Conservation (phyloP, 2,888 invertebrate genomes). For the Lamellibrachia columna region DNA sequence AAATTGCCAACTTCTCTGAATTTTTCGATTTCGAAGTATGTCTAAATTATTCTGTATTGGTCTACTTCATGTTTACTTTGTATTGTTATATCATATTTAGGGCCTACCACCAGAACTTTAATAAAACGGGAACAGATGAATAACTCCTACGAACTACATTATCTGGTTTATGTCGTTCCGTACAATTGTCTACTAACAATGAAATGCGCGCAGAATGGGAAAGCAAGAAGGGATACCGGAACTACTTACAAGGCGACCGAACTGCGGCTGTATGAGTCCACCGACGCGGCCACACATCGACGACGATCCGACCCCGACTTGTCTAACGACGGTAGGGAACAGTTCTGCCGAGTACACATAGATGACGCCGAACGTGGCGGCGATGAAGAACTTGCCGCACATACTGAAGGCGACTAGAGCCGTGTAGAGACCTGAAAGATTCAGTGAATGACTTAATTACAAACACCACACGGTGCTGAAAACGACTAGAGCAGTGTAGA, state of each 20-base stretch:
- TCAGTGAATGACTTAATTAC: background rate
- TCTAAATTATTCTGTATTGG: too few species aligned
- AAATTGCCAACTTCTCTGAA: too few species aligned
- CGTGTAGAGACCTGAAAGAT: conserved; percentile 25
- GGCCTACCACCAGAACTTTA: too few species aligned
- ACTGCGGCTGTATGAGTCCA: conserved; percentile 33
- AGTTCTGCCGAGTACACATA: conserved; percentile 39
- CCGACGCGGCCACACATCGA: conserved; percentile 35
- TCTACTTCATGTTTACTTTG: too few species aligned
- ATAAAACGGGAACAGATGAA: too few species aligned
- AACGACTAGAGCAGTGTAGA: too few species aligned
- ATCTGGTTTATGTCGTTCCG: too few species aligned
- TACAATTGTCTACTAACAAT: too few species aligned
- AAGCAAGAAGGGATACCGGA: background rate
- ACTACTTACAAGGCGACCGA: conserved; percentile 26
- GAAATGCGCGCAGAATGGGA: background rate
- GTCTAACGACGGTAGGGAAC: conserved; percentile 41
- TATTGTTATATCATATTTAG: too few species aligned
- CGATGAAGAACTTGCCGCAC: conserved; percentile 36
- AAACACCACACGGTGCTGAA: background rate
- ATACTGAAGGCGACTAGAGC: conserved; percentile 25
- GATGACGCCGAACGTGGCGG: conserved; percentile 35
- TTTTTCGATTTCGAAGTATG: too few species aligned
- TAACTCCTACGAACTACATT: too few species aligned
- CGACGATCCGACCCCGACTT: conserved; percentile 33